Base-by-base conservation (phyloP, 2,113 vertebrate genomes). In the Opisthocomus hoazin region DNA sequence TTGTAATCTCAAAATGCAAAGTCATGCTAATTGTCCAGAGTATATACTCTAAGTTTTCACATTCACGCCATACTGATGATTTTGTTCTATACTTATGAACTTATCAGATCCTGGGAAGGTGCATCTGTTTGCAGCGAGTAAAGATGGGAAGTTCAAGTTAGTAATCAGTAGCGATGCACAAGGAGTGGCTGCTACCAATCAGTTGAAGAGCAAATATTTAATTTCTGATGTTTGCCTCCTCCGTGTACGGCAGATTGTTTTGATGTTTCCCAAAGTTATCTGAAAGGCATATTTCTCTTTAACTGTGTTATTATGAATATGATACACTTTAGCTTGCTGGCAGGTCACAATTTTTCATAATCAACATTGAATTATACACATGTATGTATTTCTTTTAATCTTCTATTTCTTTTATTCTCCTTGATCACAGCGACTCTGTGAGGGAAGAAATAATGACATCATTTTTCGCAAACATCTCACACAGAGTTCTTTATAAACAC, bases 371-470 rank as follows among this genome's bases (percentile, higher is more conserved):
- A 50, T 32, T 93, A 2, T 64, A 57, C 41, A 12, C 57, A 61
- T 76, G 19, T 64, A 89, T 92, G 17, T 23, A 70, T 89, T 78
- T 84, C 89, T 78, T 92, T 87, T 93, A 80, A 91, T 91, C 91
- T 89, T 84, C 56, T 85, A 26, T 68, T 93, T 94, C 84, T 91
- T 95, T 95, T 95, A 87, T 96, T 94, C 87, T 95, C 81, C 73
- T 63, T 84, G 77, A 95, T 94, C 81, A 95, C 18, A 91, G 68
- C 74, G 24, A 87, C 70, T 89, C n/a, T 78, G 10, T 66, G 46
- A 73, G 48, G 43, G 16, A 68, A 94, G 39, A 94, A 95, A 89
- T 58, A 93, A 71, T 63, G 24, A 26, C 22, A 79, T 92, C 26
- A 70, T 77, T 95, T 89, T 80, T 87, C 70, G 92, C 57, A 14